These are phyloP conservation scores for Gibbula magus DNA, from an alignment of 2,888 invertebrate species.

Conservation along the genomic window DNA sequence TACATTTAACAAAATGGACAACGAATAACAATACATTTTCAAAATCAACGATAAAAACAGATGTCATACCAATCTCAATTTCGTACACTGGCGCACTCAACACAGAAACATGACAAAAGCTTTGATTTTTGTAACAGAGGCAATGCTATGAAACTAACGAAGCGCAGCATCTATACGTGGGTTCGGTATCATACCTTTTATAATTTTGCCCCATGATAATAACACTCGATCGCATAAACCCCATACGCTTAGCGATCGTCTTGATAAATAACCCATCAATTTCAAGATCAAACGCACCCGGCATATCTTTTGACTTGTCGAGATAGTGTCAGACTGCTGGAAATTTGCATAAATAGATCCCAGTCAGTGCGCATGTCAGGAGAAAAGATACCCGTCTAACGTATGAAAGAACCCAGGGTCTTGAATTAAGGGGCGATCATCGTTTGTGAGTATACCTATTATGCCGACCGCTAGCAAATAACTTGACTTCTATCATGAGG, in stretches of 20 bases:
- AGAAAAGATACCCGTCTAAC: background rate
- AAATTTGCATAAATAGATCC: conserved; percentile 1
- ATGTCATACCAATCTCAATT: no score
- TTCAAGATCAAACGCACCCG: background rate
- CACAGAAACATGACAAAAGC: no score
- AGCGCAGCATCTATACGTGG: background rate
- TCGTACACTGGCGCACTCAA: no score
- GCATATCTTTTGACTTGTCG: background rate
- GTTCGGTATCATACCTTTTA: background rate
- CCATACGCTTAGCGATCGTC: background rate
- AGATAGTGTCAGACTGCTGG: background rate
- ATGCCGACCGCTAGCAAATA: conserved; percentile 14
- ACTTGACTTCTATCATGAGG: conserved; percentile 22
- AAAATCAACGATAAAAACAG: no score
- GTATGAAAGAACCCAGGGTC: background rate
- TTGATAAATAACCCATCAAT: conserved; percentile 4
- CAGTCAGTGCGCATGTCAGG: background rate
- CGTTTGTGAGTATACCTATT: conserved; percentile 19
- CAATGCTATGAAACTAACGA: background rate
- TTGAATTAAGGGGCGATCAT: conserved; percentile 22
- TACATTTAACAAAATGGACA: no score
- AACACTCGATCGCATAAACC: background rate
- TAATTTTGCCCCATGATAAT: background rate
- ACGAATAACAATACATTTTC: no score
- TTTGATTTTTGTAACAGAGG: no score